Percentiles rank a stretch among this genome's conserved stretches.
These are phyloP conservation scores for Lepidonotus clava DNA, from an alignment of 2,888 invertebrate species.

Conservation along the genomic window DNA sequence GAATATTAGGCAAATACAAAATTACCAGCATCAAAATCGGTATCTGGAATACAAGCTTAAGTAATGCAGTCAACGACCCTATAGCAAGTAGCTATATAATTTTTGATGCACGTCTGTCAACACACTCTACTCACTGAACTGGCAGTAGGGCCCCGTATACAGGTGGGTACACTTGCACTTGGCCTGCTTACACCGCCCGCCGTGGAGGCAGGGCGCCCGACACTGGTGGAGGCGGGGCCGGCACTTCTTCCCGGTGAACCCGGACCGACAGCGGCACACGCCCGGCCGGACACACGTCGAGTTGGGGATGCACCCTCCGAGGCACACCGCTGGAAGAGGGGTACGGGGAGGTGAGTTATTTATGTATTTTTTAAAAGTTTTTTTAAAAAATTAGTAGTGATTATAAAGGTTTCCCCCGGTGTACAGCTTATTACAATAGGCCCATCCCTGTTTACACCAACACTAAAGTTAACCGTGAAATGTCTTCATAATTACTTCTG, in stretches of 20 bases:
- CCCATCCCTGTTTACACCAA: too few relatives aligned
- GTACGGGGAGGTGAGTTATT: too few relatives aligned
- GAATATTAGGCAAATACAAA: too few relatives aligned
- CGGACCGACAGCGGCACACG: slow-evolving; percentile 74
- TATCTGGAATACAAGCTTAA: not conserved
- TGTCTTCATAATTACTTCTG: too few relatives aligned
- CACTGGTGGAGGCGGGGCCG: slow-evolving; percentile 45
- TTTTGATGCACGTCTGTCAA: not conserved
- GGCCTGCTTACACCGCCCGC: slow-evolving; percentile 74
- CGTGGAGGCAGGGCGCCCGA: slow-evolving; percentile 71
- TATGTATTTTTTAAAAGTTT: too few relatives aligned
- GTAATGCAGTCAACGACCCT: not conserved
- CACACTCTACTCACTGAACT: slow-evolving; percentile 70
- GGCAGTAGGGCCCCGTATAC: slow-evolving; percentile 72
- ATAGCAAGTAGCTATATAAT: not conserved
- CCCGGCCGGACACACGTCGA: slow-evolving; percentile 75
- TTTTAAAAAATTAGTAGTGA: too few relatives aligned
- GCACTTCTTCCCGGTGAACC: slow-evolving; percentile 64
- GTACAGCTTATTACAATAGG: too few relatives aligned
- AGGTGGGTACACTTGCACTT: slow-evolving; percentile 74
- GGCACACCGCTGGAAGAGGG: slow-evolving; percentile 74
- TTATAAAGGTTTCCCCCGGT: too few relatives aligned
- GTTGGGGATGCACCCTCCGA: slow-evolving; percentile 73
- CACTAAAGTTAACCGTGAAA: too few relatives aligned
- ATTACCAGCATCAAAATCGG: not conserved